These are phyloP conservation scores for Stictocephala bisonia DNA, from an alignment of 2,888 invertebrate genomes.

Conservation along the genomic window DNA sequence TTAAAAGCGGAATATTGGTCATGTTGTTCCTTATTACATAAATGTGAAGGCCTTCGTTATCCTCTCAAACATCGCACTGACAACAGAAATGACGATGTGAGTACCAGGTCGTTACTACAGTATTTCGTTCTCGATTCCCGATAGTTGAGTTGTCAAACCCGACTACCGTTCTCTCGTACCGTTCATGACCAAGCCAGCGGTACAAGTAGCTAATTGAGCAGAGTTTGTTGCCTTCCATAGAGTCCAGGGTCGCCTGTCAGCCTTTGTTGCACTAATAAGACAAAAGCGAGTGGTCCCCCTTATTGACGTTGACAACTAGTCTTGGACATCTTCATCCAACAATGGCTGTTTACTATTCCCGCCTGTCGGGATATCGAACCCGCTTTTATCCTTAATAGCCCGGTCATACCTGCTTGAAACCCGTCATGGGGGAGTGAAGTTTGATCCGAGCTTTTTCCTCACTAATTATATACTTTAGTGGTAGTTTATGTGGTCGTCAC, in stretches of 20 bases:
- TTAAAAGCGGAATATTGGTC: too few species aligned
- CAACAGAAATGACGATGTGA: too few species aligned
- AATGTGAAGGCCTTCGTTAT: too few species aligned
- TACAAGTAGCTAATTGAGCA: not conserved
- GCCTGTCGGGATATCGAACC: constrained; percentile 5
- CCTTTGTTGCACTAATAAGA: constrained; percentile 13
- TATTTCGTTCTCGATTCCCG: too few species aligned
- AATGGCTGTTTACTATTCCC: constrained; percentile 24
- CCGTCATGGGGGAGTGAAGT: not conserved
- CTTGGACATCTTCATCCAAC: constrained; percentile 31
- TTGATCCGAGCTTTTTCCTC: not conserved
- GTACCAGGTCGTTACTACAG: too few species aligned
- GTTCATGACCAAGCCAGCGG: not conserved
- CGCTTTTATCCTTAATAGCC: constrained; percentile 24
- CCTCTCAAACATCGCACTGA: too few species aligned
- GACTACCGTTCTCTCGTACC: too few species aligned
- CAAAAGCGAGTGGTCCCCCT: constrained; percentile 31
- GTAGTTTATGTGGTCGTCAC: too few species aligned
- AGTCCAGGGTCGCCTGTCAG: constrained; percentile 4
- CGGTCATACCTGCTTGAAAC: constrained; percentile 19
- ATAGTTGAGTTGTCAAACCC: too few species aligned
- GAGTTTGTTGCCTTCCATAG: constrained; percentile 34
- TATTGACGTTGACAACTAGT: constrained; percentile 39
- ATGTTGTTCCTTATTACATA: too few species aligned
- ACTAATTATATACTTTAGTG: too few species aligned